These are phyloP conservation scores for Lycophotia porphyrea DNA, from an alignment of 2,888 invertebrate genomes.

Conservation along the genomic window DNA sequence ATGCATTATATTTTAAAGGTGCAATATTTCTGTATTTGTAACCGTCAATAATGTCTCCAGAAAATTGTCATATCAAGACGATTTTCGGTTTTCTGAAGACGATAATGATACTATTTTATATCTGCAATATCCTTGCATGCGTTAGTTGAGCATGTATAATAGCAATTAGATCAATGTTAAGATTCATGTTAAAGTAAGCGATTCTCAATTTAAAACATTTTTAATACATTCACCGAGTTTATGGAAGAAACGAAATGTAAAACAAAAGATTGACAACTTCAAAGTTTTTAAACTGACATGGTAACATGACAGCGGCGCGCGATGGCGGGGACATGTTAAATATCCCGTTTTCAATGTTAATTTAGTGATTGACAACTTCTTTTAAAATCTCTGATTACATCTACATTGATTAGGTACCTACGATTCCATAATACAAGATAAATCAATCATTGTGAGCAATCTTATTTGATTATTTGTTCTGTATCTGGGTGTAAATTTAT, in stretches of 20 bases:
- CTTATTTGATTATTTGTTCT: too few relatives aligned
- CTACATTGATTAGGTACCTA: background rate
- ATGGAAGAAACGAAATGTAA: slow-evolving; percentile 47
- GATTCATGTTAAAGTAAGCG: slow-evolving; percentile 67
- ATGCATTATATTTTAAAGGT: slow-evolving; percentile 59
- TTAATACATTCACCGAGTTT: slow-evolving; percentile 57
- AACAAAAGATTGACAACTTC: background rate
- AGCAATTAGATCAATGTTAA: slow-evolving; percentile 71
- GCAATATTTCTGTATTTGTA: slow-evolving; percentile 46
- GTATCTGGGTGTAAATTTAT: too few relatives aligned
- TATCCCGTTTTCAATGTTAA: too few relatives aligned
- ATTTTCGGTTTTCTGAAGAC: slow-evolving; percentile 51
- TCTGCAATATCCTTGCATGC: slow-evolving; percentile 66
- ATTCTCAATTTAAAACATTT: slow-evolving; percentile 70
- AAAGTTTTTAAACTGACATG: too few relatives aligned
- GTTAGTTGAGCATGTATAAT: slow-evolving; percentile 73
- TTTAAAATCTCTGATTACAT: background rate
- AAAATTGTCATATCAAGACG: slow-evolving; percentile 17
- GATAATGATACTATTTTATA: slow-evolving; percentile 51
- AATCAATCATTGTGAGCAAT: background rate
- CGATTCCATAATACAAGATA: too few relatives aligned
- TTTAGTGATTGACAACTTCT: background rate
- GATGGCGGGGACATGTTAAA: too few relatives aligned
- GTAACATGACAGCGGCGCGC: too few relatives aligned
- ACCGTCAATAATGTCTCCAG: slow-evolving; percentile 40